Conservation (phyloP, 1,140 invertebrate species). For the Anoplolepis gracilipes region DNA sequence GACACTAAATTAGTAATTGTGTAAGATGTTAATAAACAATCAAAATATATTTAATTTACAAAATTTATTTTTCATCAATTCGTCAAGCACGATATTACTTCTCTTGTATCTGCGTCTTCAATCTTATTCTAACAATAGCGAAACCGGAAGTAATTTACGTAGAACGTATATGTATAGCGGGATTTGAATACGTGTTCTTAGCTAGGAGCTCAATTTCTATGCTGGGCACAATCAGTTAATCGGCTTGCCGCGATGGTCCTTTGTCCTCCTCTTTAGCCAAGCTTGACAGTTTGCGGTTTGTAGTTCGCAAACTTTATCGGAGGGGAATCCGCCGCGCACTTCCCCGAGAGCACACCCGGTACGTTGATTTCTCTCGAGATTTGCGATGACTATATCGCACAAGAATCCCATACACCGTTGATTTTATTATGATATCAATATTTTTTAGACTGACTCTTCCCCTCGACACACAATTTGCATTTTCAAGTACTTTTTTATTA, state of each 20-base stretch:
- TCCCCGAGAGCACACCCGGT: slow-evolving; percentile 1
- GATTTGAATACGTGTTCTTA: slow-evolving; percentile 49
- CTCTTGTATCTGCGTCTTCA: neutral
- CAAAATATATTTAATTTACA: neutral
- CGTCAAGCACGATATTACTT: neutral
- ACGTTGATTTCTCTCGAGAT: slow-evolving; percentile 38
- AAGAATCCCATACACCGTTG: slow-evolving; percentile 9
- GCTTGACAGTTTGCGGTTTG: slow-evolving; percentile 48
- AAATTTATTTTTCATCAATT: neutral
- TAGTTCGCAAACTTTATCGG: slow-evolving; percentile 54
- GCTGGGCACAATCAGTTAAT: slow-evolving; percentile 61
- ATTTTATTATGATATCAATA: neutral
- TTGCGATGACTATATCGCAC: neutral
- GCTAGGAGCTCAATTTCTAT: slow-evolving; percentile 31
- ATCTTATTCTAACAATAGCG: neutral
- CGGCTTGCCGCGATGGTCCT: slow-evolving; percentile 46
- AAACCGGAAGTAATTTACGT: slow-evolving; percentile 44
- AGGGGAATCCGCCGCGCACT: slow-evolving; percentile 5
- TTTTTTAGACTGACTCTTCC: neutral
- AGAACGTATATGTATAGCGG: neutral
- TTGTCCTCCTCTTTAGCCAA: slow-evolving; percentile 54
- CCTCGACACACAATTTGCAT: neutral
- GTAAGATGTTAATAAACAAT: neutral
- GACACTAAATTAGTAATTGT: neutral
- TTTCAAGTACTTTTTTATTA: neutral